Conservation (phyloP, 1,140 invertebrate genomes). For the Bombus haemorrhoidalis region DNA sequence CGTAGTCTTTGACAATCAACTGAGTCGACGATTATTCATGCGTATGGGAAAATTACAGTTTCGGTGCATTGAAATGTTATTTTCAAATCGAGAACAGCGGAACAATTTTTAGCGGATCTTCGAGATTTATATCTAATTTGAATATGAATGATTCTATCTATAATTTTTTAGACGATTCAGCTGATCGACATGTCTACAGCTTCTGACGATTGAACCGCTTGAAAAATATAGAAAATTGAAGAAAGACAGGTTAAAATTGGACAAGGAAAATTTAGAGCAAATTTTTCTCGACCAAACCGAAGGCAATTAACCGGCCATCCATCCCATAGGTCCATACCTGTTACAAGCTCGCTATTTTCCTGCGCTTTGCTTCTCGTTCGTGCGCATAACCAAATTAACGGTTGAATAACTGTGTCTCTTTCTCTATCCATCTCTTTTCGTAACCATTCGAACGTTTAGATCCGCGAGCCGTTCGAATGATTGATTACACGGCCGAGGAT, state of each 20-base stretch:
- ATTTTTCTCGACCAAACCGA: not conserved
- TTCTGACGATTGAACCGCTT: too few relatives aligned
- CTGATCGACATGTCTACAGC: not conserved
- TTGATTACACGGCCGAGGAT: slow-evolving; percentile 10
- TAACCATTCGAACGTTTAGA: not conserved
- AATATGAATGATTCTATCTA: not conserved
- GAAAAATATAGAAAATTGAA: not conserved
- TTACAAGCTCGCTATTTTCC: not conserved
- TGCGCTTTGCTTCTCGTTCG: not conserved
- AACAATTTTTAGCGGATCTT: too few relatives aligned
- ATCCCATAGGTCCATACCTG: not conserved
- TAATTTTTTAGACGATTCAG: not conserved
- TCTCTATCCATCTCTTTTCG: not conserved
- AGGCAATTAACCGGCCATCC: not conserved
- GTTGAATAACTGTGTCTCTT: slow-evolving; percentile 9
- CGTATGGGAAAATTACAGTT: too few relatives aligned
- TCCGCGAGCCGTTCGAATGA: not conserved
- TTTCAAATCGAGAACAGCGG: too few relatives aligned
- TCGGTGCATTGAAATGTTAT: too few relatives aligned
- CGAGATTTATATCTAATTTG: too few relatives aligned
- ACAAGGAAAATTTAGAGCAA: not conserved
- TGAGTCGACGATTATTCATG: too few relatives aligned
- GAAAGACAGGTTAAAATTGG: not conserved
- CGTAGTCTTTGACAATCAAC: too few relatives aligned
- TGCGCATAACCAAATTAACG: slow-evolving; percentile 28